Percentiles rank a stretch among this genome's conserved stretches.
Evolutionary conservation across 2,797 vertebrate genomes (phyloP).

Genomic region (Calcarius lapponicus): DNA sequence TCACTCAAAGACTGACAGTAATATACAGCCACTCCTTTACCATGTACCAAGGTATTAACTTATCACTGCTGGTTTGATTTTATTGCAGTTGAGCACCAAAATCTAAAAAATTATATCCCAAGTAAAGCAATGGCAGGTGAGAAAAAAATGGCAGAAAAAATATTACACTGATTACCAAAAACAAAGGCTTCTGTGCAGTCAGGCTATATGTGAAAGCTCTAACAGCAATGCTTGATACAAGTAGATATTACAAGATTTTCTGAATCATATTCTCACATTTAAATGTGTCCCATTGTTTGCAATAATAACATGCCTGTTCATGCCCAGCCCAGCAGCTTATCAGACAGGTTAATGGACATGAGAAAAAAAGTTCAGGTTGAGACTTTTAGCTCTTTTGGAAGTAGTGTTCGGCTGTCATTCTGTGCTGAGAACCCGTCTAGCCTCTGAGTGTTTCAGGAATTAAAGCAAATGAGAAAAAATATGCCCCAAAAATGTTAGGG

Average conservation of each 20-base stretch:
- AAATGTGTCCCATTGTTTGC: not conserved
- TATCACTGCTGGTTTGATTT: not conserved
- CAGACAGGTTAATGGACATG: not conserved
- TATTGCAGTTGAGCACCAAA: not conserved
- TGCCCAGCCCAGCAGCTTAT: not conserved
- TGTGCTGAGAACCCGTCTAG: not conserved
- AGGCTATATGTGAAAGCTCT: not conserved
- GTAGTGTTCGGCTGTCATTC: not conserved
- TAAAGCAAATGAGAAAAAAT: not conserved
- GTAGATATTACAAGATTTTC: not conserved
- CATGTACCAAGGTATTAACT: not conserved
- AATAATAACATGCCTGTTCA: not conserved
- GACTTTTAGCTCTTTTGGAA: not conserved
- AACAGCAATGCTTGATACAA: not conserved
- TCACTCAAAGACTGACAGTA: not conserved
- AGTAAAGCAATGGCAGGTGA: not conserved
- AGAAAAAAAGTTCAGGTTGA: not conserved
- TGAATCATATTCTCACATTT: not conserved
- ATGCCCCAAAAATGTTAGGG: not conserved
- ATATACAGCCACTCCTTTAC: not conserved
- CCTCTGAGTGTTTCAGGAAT: not conserved
- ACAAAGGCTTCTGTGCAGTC: not conserved
- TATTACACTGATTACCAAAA: not conserved
- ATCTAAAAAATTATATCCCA: not conserved
- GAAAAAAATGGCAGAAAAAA: not conserved